These are phyloP conservation scores for Scopus umbretta DNA, from an alignment of 2,113 vertebrate species.

Conservation along the genomic window DNA sequence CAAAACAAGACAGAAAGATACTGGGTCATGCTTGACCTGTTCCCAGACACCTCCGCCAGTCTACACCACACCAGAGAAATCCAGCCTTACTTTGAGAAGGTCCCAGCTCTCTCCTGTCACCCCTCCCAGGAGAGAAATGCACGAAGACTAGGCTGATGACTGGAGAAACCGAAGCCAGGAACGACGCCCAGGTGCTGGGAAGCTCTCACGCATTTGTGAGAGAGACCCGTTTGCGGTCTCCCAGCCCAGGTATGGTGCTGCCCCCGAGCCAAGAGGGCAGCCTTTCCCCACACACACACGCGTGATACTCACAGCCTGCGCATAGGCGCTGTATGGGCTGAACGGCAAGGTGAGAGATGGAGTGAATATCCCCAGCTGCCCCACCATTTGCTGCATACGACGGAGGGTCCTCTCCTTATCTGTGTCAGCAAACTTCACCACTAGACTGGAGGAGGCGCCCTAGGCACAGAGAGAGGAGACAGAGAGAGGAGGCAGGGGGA, in stretches of 20 bases:
- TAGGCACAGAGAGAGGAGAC: slow-evolving; percentile 68
- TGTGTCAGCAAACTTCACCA: slow-evolving; percentile 99
- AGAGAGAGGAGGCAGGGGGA: slow-evolving; percentile 51
- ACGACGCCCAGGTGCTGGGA: background rate
- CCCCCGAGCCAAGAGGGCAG: background rate
- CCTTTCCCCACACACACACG: background rate
- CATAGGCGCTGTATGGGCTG: slow-evolving; percentile 97
- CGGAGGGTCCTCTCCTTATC: slow-evolving; percentile 97
- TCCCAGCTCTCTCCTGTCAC: background rate
- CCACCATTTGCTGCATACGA: slow-evolving; percentile 99
- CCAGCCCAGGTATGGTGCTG: background rate
- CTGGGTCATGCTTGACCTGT: background rate
- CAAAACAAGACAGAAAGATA: background rate
- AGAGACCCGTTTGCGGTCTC: background rate
- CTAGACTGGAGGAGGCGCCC: slow-evolving; percentile 98
- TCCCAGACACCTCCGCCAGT: background rate
- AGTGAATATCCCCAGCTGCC: slow-evolving; percentile 97
- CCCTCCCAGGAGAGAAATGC: background rate
- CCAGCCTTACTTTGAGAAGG: background rate
- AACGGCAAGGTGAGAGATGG: slow-evolving; percentile 95
- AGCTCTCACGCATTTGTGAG: background rate
- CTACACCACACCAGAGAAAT: background rate
- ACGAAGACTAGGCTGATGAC: background rate
- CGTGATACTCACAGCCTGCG: slow-evolving; percentile 91
- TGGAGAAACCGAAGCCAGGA: background rate